Percentiles rank a stretch among this genome's conserved stretches.
Conservation (phyloP, 2,113 vertebrate species). For the Echinops telfairi region DNA sequence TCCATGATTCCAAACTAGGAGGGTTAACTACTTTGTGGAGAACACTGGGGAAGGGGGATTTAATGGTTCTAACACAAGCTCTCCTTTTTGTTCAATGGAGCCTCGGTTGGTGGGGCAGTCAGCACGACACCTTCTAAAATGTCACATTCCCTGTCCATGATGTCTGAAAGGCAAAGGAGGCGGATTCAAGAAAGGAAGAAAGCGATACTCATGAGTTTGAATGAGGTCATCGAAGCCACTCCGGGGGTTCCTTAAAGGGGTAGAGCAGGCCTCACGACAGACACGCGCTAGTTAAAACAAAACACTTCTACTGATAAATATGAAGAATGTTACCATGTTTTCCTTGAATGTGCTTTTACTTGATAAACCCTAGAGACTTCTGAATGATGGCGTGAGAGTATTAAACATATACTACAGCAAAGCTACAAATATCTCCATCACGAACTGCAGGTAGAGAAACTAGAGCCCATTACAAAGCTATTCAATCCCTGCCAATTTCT, state of each 20-base stretch:
- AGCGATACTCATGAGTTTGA: conserved; percentile 27
- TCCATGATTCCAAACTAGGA: neutral
- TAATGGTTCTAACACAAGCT: neutral
- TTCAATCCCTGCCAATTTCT: neutral
- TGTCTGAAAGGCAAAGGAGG: conserved; percentile 28
- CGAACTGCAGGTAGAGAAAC: neutral
- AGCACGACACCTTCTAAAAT: conserved; percentile 56
- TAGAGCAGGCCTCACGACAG: neutral
- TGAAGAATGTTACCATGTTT: neutral
- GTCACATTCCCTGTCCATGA: conserved; percentile 54
- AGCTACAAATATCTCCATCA: neutral
- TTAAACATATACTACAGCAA: neutral
- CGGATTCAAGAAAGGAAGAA: neutral
- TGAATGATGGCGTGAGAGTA: neutral
- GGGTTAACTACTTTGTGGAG: neutral
- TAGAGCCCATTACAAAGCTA: neutral
- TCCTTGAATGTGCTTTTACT: neutral
- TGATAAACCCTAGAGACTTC: neutral
- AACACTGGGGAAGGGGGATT: neutral
- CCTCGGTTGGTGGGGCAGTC: neutral
- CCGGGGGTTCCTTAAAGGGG: neutral
- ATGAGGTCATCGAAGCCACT: conserved; percentile 36
- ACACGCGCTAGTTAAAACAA: neutral
- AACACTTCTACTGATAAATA: neutral
- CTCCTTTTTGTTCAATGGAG: neutral